Evolutionary conservation across 2,888 invertebrate genomes (phyloP), one percentile per base, ranked within the genome.

Genomic region (Amphipoea oculea): DNA sequence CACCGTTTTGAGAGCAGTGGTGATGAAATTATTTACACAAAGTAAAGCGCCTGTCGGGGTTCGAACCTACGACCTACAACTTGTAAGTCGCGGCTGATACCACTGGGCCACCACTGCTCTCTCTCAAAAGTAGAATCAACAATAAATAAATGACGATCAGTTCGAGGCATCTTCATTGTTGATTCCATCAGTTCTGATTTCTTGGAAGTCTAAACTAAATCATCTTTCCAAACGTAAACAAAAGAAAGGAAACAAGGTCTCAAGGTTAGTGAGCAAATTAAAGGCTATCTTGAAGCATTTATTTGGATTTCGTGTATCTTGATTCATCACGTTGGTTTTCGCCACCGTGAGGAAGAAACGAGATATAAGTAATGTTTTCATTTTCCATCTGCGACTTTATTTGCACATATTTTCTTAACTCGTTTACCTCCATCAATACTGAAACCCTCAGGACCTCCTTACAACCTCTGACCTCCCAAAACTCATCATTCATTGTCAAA

Each of bases 401-500:
- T 65, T 57, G 42, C 17, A 20, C 2, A 76, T 23, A 72, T 75
- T 78, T 66, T 69, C 69, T 75, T 4, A 72, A 69, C 78, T 86
- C 68, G 75, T 83, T 83, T 67, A 72, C 70, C 79, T 76, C 36
- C 51, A 73, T 69, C 83, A 76, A 67, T 89, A 80, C 73, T 42
- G 73, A 60, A 65, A 60, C 82, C 84, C 84, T 82, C 77, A 65
- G 73, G 45, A 84, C 72, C 54, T 78, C 65, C 78, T 76, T 77
- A 84, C 85, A 84, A 84, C 83, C 90, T 89, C 84, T 86, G 83
- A 72, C 74, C 82, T 78, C 84, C 79, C 85, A 76, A 89, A 88
- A 81, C 89, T 87, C 92, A 92, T 93, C 91, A 87, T 87, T 92
- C 92, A 92, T 89, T 91, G 93, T 92, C 93, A 92, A 88, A 92